A percentile compares a stretch with the other conserved stretches of the same genome.
These are phyloP conservation scores for Pygoscelis adeliae DNA, from an alignment of 2,113 vertebrate species.

Conservation along the genomic window DNA sequence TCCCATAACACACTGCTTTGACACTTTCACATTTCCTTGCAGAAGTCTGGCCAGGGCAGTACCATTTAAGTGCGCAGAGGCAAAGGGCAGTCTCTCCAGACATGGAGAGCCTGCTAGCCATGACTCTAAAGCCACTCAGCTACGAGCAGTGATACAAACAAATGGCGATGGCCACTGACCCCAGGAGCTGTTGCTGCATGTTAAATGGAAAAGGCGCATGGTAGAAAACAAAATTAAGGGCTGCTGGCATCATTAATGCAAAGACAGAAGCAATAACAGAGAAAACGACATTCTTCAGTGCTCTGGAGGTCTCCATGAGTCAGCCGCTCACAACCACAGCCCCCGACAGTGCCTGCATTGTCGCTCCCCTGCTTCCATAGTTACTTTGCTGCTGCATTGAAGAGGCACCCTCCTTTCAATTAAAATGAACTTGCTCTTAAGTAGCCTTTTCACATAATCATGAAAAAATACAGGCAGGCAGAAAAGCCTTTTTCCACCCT, in stretches of 20 bases:
- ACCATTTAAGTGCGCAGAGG: rapidly evolving
- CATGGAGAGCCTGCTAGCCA: rapidly evolving
- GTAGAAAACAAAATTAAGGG: not conserved
- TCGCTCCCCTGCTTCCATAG: not conserved
- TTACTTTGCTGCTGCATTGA: not conserved
- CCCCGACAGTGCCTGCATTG: not conserved
- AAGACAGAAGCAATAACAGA: not conserved
- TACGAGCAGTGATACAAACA: not conserved
- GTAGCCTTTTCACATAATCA: not conserved
- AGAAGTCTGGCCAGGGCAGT: not conserved
- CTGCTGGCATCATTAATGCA: not conserved
- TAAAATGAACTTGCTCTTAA: not conserved
- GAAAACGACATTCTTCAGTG: not conserved
- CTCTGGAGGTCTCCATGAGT: not conserved
- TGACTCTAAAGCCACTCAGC: not conserved
- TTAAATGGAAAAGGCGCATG: not conserved
- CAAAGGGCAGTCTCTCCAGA: not conserved
- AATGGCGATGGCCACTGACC: not conserved
- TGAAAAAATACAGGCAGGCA: not conserved
- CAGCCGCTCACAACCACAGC: not conserved
- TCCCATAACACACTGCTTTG: rapidly evolving
- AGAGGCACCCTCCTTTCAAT: not conserved
- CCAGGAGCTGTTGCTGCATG: not conserved
- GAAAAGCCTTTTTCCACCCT: not conserved
- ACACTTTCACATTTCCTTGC: not conserved